Evolutionary conservation across 2,113 vertebrate genomes (phyloP).

Genomic region (Macquaria ambigua): DNA sequence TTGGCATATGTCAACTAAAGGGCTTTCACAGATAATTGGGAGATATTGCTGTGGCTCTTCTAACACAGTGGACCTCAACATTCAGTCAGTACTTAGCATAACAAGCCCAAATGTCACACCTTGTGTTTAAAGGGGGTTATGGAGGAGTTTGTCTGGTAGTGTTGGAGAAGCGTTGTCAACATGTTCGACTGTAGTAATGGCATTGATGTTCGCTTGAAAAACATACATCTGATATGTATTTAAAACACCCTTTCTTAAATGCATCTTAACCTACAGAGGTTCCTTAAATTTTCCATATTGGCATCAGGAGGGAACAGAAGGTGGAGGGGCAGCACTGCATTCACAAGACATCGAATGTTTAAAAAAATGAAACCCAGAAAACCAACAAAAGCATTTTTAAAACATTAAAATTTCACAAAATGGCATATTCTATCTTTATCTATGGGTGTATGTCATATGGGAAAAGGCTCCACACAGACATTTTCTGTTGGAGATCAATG

Average conservation of each 20-base stretch:
- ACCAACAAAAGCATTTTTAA: neutral
- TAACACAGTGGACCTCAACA: slow-evolving; percentile 44
- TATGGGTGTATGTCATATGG: neutral
- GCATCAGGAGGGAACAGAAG: neutral
- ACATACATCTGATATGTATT: neutral
- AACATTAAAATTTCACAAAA: neutral
- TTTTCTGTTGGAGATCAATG: slow-evolving; percentile 16
- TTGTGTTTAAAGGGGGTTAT: slow-evolving; percentile 40
- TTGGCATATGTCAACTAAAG: slow-evolving; percentile 79
- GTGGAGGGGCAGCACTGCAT: neutral
- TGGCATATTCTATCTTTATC: neutral
- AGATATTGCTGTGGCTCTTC: slow-evolving; percentile 46
- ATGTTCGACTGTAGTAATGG: neutral
- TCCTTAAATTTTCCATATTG: neutral
- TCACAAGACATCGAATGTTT: neutral
- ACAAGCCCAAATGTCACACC: slow-evolving; percentile 69
- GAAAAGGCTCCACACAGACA: neutral
- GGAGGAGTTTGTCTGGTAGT: slow-evolving; percentile 14
- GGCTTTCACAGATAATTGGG: slow-evolving; percentile 71
- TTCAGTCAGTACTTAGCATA: slow-evolving; percentile 68
- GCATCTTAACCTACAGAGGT: neutral
- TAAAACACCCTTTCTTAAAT: neutral
- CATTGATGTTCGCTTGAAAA: slow-evolving; percentile 10
- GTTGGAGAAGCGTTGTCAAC: neutral
- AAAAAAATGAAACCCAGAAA: neutral